These are phyloP conservation scores for Alligator sinensis DNA, from an alignment of 2,113 vertebrate genomes.

Conservation along the genomic window DNA sequence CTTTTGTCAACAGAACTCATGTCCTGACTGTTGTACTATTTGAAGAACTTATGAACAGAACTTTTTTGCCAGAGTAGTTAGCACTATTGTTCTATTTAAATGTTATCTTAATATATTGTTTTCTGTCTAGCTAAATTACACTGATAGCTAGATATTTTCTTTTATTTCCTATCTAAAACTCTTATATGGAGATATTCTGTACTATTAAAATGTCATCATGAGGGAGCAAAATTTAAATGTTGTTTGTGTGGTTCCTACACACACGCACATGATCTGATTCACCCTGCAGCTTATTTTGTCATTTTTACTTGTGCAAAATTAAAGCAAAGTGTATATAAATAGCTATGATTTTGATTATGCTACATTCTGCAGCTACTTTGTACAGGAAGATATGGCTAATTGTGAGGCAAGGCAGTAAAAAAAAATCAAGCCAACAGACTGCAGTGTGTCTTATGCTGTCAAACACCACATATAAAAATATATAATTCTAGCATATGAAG, in stretches of 20 bases:
- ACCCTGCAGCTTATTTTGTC: not conserved
- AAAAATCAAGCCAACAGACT: not conserved
- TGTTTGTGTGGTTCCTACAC: not conserved
- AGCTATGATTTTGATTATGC: not conserved
- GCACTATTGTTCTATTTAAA: not conserved
- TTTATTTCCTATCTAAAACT: not conserved
- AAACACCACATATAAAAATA: not conserved
- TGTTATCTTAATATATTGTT: constrained; percentile 8
- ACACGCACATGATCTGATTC: not conserved
- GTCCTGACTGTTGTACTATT: not conserved
- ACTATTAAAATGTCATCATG: not conserved
- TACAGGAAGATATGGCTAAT: rapidly evolving
- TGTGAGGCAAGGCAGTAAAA: not conserved
- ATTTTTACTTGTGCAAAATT: not conserved
- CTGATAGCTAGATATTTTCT: not conserved
- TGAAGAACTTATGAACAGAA: not conserved
- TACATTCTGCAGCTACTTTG: not conserved
- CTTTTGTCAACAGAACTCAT: not conserved
- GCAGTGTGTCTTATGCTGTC: not conserved
- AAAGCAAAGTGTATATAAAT: not conserved
- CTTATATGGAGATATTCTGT: rapidly evolving
- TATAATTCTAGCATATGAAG: rapidly evolving
- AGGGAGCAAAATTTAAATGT: not conserved
- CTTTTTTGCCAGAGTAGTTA: constrained; percentile 25
- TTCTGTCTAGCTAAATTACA: constrained; percentile 3